phyloP scores from a whole-genome alignment of 1,140 invertebrate genomes.

The Odontomachus brunneus region DNA sequence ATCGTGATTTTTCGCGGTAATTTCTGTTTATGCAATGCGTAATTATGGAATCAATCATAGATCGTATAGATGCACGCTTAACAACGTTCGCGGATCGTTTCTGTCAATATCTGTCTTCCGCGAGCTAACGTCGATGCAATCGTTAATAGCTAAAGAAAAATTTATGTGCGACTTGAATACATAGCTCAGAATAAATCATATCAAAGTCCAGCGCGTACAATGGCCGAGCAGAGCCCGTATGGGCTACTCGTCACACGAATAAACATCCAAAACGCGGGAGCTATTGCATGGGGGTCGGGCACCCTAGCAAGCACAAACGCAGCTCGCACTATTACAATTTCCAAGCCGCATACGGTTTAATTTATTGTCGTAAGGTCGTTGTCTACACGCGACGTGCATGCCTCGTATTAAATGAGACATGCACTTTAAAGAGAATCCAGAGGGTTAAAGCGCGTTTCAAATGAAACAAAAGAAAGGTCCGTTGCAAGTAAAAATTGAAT shows the following conservation, averaged over 20 bases:
- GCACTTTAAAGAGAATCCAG: not conserved
- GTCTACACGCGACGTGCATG: not conserved
- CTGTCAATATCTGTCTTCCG: not conserved
- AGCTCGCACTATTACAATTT: slow-evolving; percentile 32
- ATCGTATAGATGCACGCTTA: not conserved
- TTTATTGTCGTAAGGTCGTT: slow-evolving; percentile 21
- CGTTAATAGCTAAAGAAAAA: slow-evolving; percentile 20
- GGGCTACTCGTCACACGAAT: slow-evolving; percentile 21
- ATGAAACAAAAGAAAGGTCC: not conserved
- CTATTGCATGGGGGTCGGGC: slow-evolving; percentile 16
- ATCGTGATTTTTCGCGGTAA: slow-evolving; percentile 22
- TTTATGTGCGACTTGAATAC: slow-evolving; percentile 24
- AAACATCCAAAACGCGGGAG: slow-evolving; percentile 31
- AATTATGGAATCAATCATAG: slow-evolving; percentile 14
- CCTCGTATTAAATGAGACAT: not conserved
- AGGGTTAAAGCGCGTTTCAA: not conserved
- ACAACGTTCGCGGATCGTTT: not conserved
- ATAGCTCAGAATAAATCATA: slow-evolving; percentile 42
- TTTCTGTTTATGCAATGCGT: not conserved
- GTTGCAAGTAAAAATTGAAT: too few species aligned
- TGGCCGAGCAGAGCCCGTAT: slow-evolving; percentile 9
- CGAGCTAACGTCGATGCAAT: not conserved
- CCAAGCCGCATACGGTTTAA: slow-evolving; percentile 30
- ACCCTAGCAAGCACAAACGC: slow-evolving; percentile 14
- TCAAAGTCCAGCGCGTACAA: not conserved